phyloP scores from a whole-genome alignment of 1,140 invertebrate genomes.

The Aphaenogaster ashmeadi region DNA sequence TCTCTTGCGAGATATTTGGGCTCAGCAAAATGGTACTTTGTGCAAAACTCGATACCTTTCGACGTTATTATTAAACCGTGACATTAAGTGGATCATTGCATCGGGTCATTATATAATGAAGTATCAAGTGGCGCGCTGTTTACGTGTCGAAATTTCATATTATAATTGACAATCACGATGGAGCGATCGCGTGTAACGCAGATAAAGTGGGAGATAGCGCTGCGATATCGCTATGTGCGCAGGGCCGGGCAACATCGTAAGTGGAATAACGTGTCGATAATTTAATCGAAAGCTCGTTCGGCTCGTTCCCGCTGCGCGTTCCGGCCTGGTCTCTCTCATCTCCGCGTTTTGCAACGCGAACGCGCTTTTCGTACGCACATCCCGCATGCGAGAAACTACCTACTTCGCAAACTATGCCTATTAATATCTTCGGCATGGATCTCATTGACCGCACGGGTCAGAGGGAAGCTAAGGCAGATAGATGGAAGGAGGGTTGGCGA shows the following conservation, averaged over 20 bases:
- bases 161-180: constrained; percentile 64
- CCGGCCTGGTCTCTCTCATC: background rate
- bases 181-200: constrained; percentile 27
- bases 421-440: constrained; percentile 73
- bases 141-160: constrained; percentile 65
- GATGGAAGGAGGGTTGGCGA: constrained; percentile 70
- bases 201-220: constrained; percentile 58
- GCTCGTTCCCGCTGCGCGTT: constrained; percentile 31
- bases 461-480: constrained; percentile 49
- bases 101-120: constrained; percentile 63
- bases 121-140: constrained; percentile 63
- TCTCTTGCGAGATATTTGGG: constrained; percentile 29
- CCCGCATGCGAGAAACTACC: constrained; percentile 7
- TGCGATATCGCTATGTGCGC: constrained; percentile 18
- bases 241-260: constrained; percentile 44
- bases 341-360: constrained; percentile 14
- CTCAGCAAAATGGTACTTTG: constrained; percentile 34
- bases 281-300: constrained; percentile 59
- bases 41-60: constrained; percentile 57
- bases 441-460: constrained; percentile 68
- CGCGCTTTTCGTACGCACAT: constrained; percentile 23
- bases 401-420: constrained; percentile 69
- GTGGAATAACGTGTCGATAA: constrained; percentile 63
- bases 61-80: constrained; percentile 58
- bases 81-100: constrained; percentile 64